Evolutionary conservation across 1,140 invertebrate genomes (phyloP).

Genomic region (Campoletis sonorensis): DNA sequence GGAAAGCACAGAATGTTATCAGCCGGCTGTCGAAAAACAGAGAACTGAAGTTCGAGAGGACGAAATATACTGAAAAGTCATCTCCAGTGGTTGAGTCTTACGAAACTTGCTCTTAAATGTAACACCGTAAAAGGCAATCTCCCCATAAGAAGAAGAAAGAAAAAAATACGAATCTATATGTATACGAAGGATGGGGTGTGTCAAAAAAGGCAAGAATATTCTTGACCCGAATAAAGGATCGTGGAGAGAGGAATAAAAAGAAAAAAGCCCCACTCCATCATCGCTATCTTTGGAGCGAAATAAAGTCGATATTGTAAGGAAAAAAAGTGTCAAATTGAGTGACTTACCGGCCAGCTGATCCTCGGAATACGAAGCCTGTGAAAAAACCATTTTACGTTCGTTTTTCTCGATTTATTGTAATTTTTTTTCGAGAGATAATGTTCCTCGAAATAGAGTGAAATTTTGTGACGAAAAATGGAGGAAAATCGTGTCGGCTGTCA

Average conservation of each 20-base stretch:
- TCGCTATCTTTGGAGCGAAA: neutral
- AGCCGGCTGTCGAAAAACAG: too few species aligned
- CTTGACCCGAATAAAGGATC: constrained; percentile 72
- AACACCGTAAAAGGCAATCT: constrained; percentile 72
- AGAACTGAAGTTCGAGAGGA: neutral
- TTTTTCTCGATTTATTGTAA: too few species aligned
- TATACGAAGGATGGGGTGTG: constrained; percentile 60
- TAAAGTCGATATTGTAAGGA: neutral
- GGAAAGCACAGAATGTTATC: too few species aligned
- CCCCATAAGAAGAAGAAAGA: constrained; percentile 45
- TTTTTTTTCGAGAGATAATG: too few species aligned
- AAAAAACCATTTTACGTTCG: constrained; percentile 65
- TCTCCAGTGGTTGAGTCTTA: constrained; percentile 24
- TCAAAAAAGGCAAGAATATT: constrained; percentile 73
- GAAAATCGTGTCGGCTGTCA: too few species aligned
- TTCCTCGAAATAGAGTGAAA: too few species aligned
- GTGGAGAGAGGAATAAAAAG: constrained; percentile 55
- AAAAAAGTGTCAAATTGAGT: constrained; percentile 43
- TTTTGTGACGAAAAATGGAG: too few species aligned
- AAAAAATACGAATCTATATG: neutral
- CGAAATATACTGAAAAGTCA: constrained; percentile 35
- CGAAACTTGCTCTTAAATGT: constrained; percentile 59
- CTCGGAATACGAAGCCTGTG: constrained; percentile 91
- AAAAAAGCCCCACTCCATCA: neutral
- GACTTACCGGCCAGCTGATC: constrained; percentile 93